These are phyloP conservation scores for Thymelicus lineola DNA, from an alignment of 2,888 invertebrate species.

Conservation along the genomic window DNA sequence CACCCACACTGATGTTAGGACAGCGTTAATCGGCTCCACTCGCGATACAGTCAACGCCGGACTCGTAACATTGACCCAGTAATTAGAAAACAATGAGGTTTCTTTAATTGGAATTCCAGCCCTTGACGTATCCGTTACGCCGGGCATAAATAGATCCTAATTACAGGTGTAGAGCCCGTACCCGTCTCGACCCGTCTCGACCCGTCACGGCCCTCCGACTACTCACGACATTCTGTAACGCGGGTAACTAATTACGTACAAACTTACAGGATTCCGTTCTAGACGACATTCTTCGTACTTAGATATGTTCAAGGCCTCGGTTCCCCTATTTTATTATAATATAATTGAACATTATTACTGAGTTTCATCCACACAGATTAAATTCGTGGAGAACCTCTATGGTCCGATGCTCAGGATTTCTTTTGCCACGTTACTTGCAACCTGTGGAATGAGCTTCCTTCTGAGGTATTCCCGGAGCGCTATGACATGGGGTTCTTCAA, in stretches of 20 bases:
- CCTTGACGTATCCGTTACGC: constrained; percentile 35
- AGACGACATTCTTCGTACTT: constrained; percentile 11
- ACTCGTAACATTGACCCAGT: constrained; percentile 5
- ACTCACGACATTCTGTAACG: constrained; percentile 39
- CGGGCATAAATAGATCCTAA: constrained; percentile 30
- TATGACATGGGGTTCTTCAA: too few relatives aligned
- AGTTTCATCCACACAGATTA: too few relatives aligned
- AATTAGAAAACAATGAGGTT: constrained; percentile 12
- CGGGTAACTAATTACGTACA: constrained; percentile 39
- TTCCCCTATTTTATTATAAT: background rate
- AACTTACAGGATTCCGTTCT: constrained; percentile 17
- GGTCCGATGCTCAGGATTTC: too few relatives aligned
- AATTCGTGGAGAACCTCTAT: too few relatives aligned
- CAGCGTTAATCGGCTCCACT: background rate
- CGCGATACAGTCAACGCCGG: background rate
- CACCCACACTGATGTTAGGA: background rate
- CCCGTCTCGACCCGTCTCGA: constrained; percentile 1
- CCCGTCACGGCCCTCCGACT: constrained; percentile 22
- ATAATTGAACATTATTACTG: background rate
- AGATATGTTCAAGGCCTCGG: constrained; percentile 8
- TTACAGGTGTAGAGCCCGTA: constrained; percentile 41
- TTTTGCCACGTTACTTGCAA: too few relatives aligned
- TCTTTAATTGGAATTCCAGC: background rate
- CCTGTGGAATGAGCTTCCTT: too few relatives aligned
- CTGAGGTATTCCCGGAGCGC: too few relatives aligned